phyloP scores from a whole-genome alignment of 1,140 invertebrate species.

The Arctopsyche grandis region DNA sequence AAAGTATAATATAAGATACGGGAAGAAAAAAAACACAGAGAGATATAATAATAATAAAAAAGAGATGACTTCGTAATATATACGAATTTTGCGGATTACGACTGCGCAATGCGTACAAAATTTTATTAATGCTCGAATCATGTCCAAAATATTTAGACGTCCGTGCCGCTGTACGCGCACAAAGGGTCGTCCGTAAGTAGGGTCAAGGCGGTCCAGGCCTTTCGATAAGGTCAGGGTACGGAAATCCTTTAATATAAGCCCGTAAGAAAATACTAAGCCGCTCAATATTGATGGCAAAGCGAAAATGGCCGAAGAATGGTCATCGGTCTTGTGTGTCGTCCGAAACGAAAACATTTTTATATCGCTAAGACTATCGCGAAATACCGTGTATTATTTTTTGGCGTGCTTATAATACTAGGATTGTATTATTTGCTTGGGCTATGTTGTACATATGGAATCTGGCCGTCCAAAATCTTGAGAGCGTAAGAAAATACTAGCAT shows the following conservation, averaged over 20 bases:
- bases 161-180: not conserved
- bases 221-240: slow-evolving; percentile 25
- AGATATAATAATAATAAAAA: not conserved
- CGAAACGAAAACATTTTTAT: not conserved
- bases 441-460: too few relatives aligned
- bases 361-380: not conserved
- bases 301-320: not conserved
- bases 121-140: slow-evolving; percentile 42
- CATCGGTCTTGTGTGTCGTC: slow-evolving; percentile 7
- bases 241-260: slow-evolving; percentile 29
- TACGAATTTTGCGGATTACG: slow-evolving; percentile 33
- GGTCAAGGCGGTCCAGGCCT: slow-evolving; percentile 13
- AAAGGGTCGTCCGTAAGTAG: not conserved
- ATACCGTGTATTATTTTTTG: too few relatives aligned
- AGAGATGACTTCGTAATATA: not conserved
- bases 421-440: too few relatives aligned
- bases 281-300: slow-evolving; percentile 24
- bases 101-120: slow-evolving; percentile 35
- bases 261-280: slow-evolving; percentile 26
- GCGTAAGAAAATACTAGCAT: too few relatives aligned
- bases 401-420: too few relatives aligned
- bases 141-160: slow-evolving; percentile 35
- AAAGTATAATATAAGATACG: not conserved
- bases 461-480: too few relatives aligned
- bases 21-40: not conserved